These are phyloP conservation scores for Drosophila mimica DNA, from an alignment of 2,888 invertebrate species.

Conservation along the genomic window DNA sequence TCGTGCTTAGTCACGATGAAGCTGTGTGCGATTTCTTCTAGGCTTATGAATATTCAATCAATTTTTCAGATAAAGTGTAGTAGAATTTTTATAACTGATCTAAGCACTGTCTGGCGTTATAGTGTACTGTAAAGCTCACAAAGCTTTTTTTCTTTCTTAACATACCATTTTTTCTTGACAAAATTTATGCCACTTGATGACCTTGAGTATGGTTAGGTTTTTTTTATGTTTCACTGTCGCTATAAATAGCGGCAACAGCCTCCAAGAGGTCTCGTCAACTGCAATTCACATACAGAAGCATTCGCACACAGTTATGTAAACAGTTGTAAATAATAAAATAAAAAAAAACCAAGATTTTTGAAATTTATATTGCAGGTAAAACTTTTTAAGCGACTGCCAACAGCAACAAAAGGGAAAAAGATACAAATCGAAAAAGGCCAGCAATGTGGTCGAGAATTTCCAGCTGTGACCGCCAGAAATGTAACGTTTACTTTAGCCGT, in stretches of 20 bases:
- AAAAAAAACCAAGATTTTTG: constrained; percentile 52
- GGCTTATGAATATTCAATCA: constrained; percentile 16
- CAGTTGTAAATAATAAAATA: constrained; percentile 57
- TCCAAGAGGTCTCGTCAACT: constrained; percentile 58
- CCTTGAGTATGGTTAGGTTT: constrained; percentile 64
- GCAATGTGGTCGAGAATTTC: constrained; percentile 32
- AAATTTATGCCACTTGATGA: constrained; percentile 69
- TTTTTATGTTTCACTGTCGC: constrained; percentile 41
- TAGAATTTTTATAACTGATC: constrained; percentile 6
- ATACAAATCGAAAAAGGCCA: constrained; percentile 41
- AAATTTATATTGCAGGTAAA: constrained; percentile 62
- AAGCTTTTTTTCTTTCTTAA: constrained; percentile 4
- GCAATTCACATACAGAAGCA: constrained; percentile 24
- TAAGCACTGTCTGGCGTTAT: background rate
- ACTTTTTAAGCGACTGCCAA: constrained; percentile 45
- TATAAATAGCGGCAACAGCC: constrained; percentile 66
- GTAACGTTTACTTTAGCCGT: constrained; percentile 39
- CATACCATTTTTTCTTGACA: constrained; percentile 43
- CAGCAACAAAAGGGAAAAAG: constrained; percentile 26
- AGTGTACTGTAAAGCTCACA: constrained; percentile 2
- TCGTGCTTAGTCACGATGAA: constrained; percentile 17
- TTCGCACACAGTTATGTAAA: constrained; percentile 19
- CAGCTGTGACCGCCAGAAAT: constrained; percentile 48
- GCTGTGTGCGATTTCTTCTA: background rate
- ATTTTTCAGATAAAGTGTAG: constrained; percentile 11